These are phyloP conservation scores for Henricia sp. DNA, from an alignment of 53 echinoderm and acorn worm genomes.

Conservation along the genomic window DNA sequence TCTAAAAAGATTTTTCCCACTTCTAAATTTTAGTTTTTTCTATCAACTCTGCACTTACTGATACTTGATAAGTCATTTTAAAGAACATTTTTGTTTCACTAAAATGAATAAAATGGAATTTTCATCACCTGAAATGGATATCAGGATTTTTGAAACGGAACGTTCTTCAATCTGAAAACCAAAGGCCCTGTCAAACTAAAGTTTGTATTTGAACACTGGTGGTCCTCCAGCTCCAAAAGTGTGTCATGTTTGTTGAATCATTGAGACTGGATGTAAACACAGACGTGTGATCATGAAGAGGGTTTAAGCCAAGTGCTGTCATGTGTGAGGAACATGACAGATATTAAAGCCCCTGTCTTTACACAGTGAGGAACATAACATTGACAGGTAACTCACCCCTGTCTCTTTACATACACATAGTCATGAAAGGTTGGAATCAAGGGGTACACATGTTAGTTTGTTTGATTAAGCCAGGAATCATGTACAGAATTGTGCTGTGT, in stretches of 20 bases:
- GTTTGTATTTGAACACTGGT: slow-evolving; percentile 17
- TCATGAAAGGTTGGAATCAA: neutral
- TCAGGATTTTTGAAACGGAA: too few relatives aligned
- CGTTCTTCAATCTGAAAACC: too few relatives aligned
- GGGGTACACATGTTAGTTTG: neutral
- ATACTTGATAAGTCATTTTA: too few relatives aligned
- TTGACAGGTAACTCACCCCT: neutral
- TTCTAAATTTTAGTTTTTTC: too few relatives aligned
- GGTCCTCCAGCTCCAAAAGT: neutral
- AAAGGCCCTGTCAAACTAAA: too few relatives aligned
- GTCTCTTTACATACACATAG: neutral
- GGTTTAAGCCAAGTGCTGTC: neutral
- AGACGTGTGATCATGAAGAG: slow-evolving; percentile 41
- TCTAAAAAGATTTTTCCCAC: too few relatives aligned
- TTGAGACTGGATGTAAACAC: slow-evolving; percentile 48
- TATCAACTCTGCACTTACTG: too few relatives aligned
- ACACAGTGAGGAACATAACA: neutral
- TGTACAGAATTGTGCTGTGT: neutral
- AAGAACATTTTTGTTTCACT: too few relatives aligned
- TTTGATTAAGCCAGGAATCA: neutral
- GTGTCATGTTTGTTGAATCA: slow-evolving; percentile 25
- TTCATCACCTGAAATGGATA: too few relatives aligned
- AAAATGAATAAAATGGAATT: too few relatives aligned
- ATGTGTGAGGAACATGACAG: slow-evolving; percentile 37
- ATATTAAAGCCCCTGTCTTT: neutral